Evolutionary conservation across 2,888 invertebrate species (phyloP), one percentile per base, ranked within the genome.

Genomic region (Zhuqinia jingwanae): DNA sequence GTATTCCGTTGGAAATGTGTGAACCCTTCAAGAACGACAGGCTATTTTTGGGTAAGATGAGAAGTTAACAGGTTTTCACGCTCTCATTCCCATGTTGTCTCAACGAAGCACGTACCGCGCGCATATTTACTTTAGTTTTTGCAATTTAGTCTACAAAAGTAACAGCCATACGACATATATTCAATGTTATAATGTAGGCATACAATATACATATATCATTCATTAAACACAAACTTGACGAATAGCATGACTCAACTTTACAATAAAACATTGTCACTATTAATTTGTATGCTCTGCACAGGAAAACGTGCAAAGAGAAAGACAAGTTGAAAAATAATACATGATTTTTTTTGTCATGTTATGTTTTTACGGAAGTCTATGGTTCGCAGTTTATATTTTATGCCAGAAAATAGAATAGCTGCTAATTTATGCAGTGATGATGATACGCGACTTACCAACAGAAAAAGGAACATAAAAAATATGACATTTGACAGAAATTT

Each of bases 21-120:
- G 79, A 79, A 45, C 83, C 86, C 20, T 88, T 47, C 73, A 83
- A 63, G 42, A 81, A 75, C 73, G 88, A 88, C 79, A 88, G 76
- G 56, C 76, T 88, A 22, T 88, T 88, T 83, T 73, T 82, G 60
- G 82, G 88, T 88, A 65, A 85, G 85, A 73, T 60, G 73, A 68
- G 50, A 63, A 58, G 27, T 20, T 78, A 58, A 60, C 60, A 79
- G 60, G 60, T 85, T 75, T 75, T 80, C 80, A 85, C 80, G 85
- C 80, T 85, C 80, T 85, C 78, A 73, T 81, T 81, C 81, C 27
- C 45, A 47, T 70, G 25, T 73, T 25, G 42, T 79, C 65, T 65
- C 65, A 65, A 50, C 17, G 27, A 6, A 47, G 0, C 70, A 70
- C 70, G 70, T 70, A 70, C 70, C 15, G 8, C 1, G 13, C n/a